phyloP scores from a whole-genome alignment of 1,140 invertebrate species.

The Drosophila navojoa region DNA sequence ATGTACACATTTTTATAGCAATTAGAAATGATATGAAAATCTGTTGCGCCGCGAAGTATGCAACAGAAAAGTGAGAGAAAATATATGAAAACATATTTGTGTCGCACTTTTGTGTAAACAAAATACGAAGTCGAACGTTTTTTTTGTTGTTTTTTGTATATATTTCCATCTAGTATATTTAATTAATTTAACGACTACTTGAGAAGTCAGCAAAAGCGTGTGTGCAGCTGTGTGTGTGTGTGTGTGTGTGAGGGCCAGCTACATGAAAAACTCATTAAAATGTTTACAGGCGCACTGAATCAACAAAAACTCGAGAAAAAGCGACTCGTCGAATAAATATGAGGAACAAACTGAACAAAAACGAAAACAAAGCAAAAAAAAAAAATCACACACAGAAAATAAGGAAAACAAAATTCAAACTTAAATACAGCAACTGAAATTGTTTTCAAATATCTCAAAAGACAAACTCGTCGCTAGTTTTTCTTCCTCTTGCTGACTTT shows the following conservation, averaged over 20 bases:
- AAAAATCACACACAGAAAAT: not conserved
- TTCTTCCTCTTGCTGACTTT: not conserved
- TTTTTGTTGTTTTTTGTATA: constrained; percentile 34
- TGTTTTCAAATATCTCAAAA: constrained; percentile 71
- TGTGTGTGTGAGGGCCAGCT: constrained; percentile 32
- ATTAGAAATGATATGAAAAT: not conserved
- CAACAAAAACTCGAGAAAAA: constrained; percentile 65
- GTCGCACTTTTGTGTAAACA: constrained; percentile 57
- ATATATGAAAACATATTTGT: constrained; percentile 2
- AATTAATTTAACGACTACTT: constrained; percentile 84
- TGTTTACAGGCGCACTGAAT: constrained; percentile 80
- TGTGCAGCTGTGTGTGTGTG: constrained; percentile 13
- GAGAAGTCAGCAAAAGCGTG: constrained; percentile 70
- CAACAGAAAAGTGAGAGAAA: constrained; percentile 22
- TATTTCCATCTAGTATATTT: constrained; percentile 70
- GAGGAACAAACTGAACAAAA: constrained; percentile 16
- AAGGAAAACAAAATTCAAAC: constrained; percentile 7
- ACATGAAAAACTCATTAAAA: constrained; percentile 83
- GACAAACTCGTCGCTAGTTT: constrained; percentile 40
- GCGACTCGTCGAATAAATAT: constrained; percentile 38
- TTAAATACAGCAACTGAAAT: constrained; percentile 57
- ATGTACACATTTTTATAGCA: not conserved
- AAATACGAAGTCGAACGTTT: constrained; percentile 44
- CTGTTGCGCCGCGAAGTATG: constrained; percentile 49
- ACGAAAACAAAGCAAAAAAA: not conserved